Evolutionary conservation across 2,113 vertebrate genomes (phyloP), one percentile per base, ranked within the genome.

Genomic region (Stigmatopora nigra): DNA sequence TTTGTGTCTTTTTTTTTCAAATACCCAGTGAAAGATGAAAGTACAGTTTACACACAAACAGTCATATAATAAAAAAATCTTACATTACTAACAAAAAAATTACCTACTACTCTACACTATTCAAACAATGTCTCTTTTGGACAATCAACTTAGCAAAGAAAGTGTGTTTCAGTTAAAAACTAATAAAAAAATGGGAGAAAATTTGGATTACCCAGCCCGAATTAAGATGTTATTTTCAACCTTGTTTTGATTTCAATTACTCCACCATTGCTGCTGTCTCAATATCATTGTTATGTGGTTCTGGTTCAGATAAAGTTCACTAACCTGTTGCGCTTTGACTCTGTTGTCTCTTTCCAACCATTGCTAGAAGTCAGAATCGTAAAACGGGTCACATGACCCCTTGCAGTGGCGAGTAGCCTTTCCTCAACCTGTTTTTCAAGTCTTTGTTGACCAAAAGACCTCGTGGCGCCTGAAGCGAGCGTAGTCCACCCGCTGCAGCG

Each of bases 341-440:
- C 22, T 22, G 51, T 11, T 53, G 19, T 53, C 51, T 3, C 3
- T 22, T 53, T 22, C 51, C 12, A 20, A 53, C 10, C 51, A 22
- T 53, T 11, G 2, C 19, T 14, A 19, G 51, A 19, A 53, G 51
- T 12, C 51, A 5, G 51, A 53, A 11, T 53, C 22, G 19, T 13
- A 53, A 53, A 53, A 17, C 10, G 17, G 51, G 51, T 60, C 38
- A 19, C 38, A 45, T 45, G 41, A 45, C n/a, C 38, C 5, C 14
- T 2, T 46, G 59, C 16, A 60, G 36, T 36, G 11, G 22, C 20
- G 45, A 12, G 58, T 20, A n/a, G 38, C 59, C 19, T 61, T 45
- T 20, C 59, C 20, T 16, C 72, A 85, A 87, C 86, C 74, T 76
- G 87, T 84, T 80, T 52, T 70, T 72, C 87, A 31, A 76, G 82